These are phyloP conservation scores for Rhynchonycteris naso DNA, from an alignment of 2,797 vertebrate species.

Conservation along the genomic window DNA sequence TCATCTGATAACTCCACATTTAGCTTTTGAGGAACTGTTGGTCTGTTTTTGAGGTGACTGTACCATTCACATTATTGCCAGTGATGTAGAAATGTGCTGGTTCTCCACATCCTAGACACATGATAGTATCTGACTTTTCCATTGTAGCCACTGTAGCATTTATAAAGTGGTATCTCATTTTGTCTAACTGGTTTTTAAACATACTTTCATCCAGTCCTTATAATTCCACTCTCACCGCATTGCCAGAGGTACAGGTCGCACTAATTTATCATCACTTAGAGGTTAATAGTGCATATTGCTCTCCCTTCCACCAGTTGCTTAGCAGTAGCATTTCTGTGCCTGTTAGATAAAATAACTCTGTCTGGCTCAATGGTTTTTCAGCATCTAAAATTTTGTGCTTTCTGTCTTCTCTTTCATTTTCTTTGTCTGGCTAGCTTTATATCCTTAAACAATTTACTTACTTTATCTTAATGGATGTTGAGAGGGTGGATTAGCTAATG, in stretches of 20 bases:
- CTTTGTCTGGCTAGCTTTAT: neutral
- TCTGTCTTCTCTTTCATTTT: slow-evolving; percentile 10
- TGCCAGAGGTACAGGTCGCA: neutral
- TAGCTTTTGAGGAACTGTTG: neutral
- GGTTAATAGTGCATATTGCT: neutral
- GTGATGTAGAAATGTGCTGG: neutral
- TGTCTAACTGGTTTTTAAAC: neutral
- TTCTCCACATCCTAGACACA: neutral
- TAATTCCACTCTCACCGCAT: neutral
- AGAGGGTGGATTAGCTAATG: neutral
- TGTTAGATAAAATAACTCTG: neutral
- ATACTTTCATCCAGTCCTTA: neutral
- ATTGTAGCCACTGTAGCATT: neutral
- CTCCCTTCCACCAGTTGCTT: too few relatives aligned
- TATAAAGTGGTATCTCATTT: neutral
- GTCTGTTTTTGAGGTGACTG: neutral
- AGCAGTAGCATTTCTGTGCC: neutral
- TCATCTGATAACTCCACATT: neutral
- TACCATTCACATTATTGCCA: neutral
- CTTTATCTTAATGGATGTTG: slow-evolving; percentile 36
- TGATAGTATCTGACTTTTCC: neutral
- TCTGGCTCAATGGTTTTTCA: neutral
- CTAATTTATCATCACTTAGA: neutral
- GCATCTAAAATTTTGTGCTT: neutral
- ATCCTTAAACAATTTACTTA: neutral